phyloP scores from a whole-genome alignment of 2,888 invertebrate genomes.

The Cinara cedri region DNA sequence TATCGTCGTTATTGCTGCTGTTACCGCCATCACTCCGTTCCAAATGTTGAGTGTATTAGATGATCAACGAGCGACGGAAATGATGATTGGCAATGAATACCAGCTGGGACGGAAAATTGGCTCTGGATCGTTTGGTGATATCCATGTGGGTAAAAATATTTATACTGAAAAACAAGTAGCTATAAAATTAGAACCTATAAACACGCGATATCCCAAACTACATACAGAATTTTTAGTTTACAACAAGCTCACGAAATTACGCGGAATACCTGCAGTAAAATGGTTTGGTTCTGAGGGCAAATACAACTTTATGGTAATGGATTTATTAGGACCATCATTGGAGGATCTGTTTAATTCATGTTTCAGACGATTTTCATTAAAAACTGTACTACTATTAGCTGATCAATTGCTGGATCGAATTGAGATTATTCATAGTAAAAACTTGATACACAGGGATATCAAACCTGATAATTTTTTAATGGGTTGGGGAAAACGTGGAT shows the following conservation, averaged over 20 bases:
- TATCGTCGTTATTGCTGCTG: not conserved
- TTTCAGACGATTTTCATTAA: conserved; percentile 95
- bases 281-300: conserved; percentile 99
- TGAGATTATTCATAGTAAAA: conserved; percentile 97
- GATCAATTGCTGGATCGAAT: conserved; percentile 94
- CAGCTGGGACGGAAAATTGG: conserved; percentile 97
- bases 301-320: conserved; percentile 99
- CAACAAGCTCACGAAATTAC: conserved; percentile 95
- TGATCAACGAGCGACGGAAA: conserved; percentile 72
- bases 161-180: conserved; percentile 97
- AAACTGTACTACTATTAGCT: conserved; percentile 97
- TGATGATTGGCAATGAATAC: conserved; percentile 97
- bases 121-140: conserved; percentile 99
- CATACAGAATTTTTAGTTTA: conserved; percentile 99
- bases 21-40: not conserved
- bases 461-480: conserved; percentile 98
- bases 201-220: conserved; percentile 98
- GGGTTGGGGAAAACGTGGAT: conserved; percentile 96
- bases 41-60: conserved; percentile 39
- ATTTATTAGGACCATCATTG: conserved; percentile 92
- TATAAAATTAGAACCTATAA: conserved; percentile 98
- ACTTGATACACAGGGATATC: conserved; percentile 96
- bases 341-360: conserved; percentile 99
- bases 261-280: conserved; percentile 93
- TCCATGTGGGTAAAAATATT: conserved; percentile 95